Evolutionary conservation across 2,888 invertebrate genomes (phyloP), one percentile per base, ranked within the genome.

Genomic region (Synanthedon tipuliformis): DNA sequence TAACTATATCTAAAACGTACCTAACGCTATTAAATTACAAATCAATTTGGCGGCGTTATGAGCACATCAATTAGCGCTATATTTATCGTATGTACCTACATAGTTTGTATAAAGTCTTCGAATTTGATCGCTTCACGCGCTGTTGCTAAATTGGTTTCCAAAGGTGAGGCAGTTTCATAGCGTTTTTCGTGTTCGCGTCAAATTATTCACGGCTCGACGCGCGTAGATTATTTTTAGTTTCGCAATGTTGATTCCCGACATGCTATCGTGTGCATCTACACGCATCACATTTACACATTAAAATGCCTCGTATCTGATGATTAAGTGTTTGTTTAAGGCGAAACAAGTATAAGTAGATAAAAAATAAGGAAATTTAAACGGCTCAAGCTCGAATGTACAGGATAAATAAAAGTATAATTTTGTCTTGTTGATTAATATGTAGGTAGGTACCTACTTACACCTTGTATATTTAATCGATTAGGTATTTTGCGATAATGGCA

Each of bases 51-150:
- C 65, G 67, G 68, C 68, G 69, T 66, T 73, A 70, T 71, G 70
- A 61, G 65, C 75, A 61, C 64, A 63, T 64, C 75, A 80, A 82
- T 83, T 78, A 81, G 73, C 68, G 62, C 65, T 64, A 70, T 34
- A 34, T 34, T 73, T 75, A 75, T 75, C 76, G 69, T 64, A 63
- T 60, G 1, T 65, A n/a, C n/a, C n/a, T n/a, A 61, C 23, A 63
- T 71, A 75, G 75, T 72, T 68, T 65, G 70, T 71, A 71, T 68
- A 59, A 51, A 45, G 53, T 16, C 52, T 53, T 61, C 63, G 55
- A 12, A n/a, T 34, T 16, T 8, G 18, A 54, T 56, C 61, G 53
- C 55, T 55, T 50, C 53, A 53, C 49, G 49, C 16, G 18, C 23
- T 15, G 16, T 49, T 50, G 41, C 50, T 49, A 50, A 55, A 45